Conservation (phyloP, 2,888 invertebrate genomes). For the Eupeodes luniger region DNA sequence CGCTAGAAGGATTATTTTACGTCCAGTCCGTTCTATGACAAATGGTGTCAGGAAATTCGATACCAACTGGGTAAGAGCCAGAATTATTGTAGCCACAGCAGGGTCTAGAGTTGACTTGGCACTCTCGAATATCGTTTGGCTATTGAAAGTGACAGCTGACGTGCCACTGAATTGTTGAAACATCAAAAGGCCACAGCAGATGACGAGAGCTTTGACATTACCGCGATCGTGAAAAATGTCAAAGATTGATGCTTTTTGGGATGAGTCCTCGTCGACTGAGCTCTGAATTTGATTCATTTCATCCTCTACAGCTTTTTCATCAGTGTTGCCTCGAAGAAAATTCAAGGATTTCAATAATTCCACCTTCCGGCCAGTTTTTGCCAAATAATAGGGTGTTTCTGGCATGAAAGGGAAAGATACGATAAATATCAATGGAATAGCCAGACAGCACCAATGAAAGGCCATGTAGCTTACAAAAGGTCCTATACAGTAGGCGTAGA, state of each 20-base stretch:
- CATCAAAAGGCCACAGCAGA: conserved; percentile 89
- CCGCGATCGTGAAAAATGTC: conserved; percentile 88
- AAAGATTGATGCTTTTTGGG: conserved; percentile 82
- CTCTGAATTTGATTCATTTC: conserved; percentile 88
- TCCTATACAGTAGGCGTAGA: conserved; percentile 89
- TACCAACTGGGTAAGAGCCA: conserved; percentile 89
- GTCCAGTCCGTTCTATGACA: conserved; percentile 91
- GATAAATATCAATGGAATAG: conserved; percentile 87
- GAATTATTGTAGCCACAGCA: conserved; percentile 89
- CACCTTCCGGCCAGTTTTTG: conserved; percentile 85
- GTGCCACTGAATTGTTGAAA: conserved; percentile 94
- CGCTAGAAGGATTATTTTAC: conserved; percentile 89
- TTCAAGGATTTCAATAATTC: conserved; percentile 88
- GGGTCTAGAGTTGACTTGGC: conserved; percentile 88
- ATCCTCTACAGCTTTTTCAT: conserved; percentile 86
- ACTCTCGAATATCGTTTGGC: conserved; percentile 88
- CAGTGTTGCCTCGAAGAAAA: conserved; percentile 87
- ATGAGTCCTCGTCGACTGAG: conserved; percentile 83
- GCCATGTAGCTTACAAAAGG: conserved; percentile 88
- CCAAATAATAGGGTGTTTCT: conserved; percentile 91
- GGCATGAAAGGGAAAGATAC: conserved; percentile 89
- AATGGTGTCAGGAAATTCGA: conserved; percentile 90
- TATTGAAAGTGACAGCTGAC: conserved; percentile 92
- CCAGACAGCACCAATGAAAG: conserved; percentile 88
- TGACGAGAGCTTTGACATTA: conserved; percentile 90